Evolutionary conservation across 2,113 vertebrate genomes (phyloP).

Genomic region (Phyllopteryx taeniolatus): DNA sequence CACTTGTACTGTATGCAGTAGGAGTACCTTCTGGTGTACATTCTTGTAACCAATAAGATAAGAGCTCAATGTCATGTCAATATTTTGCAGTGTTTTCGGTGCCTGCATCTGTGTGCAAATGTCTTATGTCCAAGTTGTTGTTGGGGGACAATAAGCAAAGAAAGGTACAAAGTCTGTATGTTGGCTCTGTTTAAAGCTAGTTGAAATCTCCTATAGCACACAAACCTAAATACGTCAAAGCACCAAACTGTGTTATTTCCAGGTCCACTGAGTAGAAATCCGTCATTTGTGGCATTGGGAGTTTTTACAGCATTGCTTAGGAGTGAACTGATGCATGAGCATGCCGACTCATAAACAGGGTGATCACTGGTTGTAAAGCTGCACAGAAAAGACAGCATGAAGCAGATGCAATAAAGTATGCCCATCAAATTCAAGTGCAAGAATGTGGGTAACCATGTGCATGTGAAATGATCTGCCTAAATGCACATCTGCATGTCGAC

Average conservation of each 20-base stretch:
- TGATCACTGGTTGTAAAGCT: too few species aligned
- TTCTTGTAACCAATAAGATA: too few species aligned
- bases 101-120: neutral
- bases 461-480: too few species aligned
- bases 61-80: too few species aligned
- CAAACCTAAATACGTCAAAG: constrained; percentile 14
- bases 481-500: too few species aligned
- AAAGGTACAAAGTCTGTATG: neutral
- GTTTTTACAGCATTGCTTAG: neutral
- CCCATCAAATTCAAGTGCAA: too few species aligned
- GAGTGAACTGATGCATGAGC: neutral
- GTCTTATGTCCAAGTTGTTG: neutral
- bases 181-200: constrained; percentile 11
- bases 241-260: constrained; percentile 7
- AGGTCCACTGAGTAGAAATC: constrained; percentile 14
- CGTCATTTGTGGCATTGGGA: constrained; percentile 5
- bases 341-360: neutral
- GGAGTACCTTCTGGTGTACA: too few species aligned
- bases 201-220: constrained; percentile 26
- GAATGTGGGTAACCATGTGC: too few species aligned
- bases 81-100: too few species aligned
- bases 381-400: too few species aligned
- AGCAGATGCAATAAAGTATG: too few species aligned
- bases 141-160: neutral
- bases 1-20: too few species aligned